These are phyloP conservation scores for Heliothis virescens DNA, from an alignment of 1,140 invertebrate genomes.

Conservation along the genomic window DNA sequence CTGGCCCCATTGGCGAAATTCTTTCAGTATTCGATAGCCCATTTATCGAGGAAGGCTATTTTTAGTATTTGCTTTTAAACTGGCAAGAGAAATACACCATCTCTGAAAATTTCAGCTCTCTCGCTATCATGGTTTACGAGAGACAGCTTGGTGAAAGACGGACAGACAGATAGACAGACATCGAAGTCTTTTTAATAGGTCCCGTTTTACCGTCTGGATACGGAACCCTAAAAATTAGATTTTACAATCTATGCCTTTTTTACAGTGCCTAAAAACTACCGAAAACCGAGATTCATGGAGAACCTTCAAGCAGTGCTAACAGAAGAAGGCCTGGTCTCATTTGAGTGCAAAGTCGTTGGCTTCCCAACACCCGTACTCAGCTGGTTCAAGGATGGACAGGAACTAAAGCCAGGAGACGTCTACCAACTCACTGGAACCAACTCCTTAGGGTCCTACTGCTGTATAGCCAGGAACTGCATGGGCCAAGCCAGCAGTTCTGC, in stretches of 20 bases:
- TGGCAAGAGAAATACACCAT: too few species aligned
- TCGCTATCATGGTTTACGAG: too few species aligned
- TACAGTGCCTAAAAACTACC: slow-evolving; percentile 95
- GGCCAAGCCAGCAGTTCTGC: slow-evolving; percentile 95
- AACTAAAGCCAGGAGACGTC: slow-evolving; percentile 96
- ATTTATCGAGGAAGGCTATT: too few species aligned
- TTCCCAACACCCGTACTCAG: slow-evolving; percentile 94
- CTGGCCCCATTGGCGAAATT: too few species aligned
- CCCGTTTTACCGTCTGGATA: too few species aligned
- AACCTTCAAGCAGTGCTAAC: slow-evolving; percentile 94
- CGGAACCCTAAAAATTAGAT: too few species aligned
- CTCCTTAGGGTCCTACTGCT: slow-evolving; percentile 96
- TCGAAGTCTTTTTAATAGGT: too few species aligned
- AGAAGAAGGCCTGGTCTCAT: slow-evolving; percentile 96
- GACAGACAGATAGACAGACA: too few species aligned
- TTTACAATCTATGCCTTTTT: background rate
- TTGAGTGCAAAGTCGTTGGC: slow-evolving; percentile 97
- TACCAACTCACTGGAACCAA: slow-evolving; percentile 96
- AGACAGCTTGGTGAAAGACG: too few species aligned
- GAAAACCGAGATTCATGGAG: slow-evolving; percentile 95
- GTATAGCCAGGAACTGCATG: slow-evolving; percentile 96
- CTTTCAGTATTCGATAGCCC: too few species aligned
- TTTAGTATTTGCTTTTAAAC: too few species aligned
- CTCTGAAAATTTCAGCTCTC: too few species aligned
- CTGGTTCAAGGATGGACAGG: slow-evolving; percentile 97